phyloP scores from a whole-genome alignment of 2,888 invertebrate species.

The Conchocele bisecta region DNA sequence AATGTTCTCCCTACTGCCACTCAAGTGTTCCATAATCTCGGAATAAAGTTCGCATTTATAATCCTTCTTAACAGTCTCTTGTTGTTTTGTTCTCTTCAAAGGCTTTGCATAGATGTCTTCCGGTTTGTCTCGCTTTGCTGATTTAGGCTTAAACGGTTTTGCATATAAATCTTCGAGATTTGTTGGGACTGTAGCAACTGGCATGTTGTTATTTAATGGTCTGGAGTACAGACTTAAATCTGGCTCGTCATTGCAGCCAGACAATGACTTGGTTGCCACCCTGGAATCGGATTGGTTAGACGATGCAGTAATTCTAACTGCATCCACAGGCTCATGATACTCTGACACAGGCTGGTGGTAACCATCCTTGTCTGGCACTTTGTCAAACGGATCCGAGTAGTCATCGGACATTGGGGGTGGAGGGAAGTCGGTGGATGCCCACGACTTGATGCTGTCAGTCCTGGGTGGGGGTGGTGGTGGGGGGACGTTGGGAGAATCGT shows the following conservation, averaged over 20 bases:
- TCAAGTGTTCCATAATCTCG: conserved; percentile 52
- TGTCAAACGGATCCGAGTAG: conserved; percentile 55
- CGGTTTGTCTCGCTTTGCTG: conserved; percentile 18
- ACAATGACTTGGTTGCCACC: conserved; percentile 31
- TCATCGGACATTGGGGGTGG: conserved; percentile 26
- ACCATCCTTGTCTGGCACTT: conserved; percentile 10
- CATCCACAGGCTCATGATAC: conserved; percentile 53
- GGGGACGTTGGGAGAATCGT: conserved; percentile 51
- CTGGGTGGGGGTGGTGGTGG: conserved; percentile 54
- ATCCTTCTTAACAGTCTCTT: background rate
- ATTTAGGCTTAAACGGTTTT: conserved; percentile 52
- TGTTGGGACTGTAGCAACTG: too few relatives aligned
- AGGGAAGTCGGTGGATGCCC: background rate
- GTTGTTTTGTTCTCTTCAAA: background rate
- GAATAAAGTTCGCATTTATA: conserved; percentile 28
- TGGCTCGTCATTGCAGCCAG: conserved; percentile 43
- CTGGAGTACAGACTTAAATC: conserved; percentile 47
- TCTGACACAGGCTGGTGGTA: conserved; percentile 13
- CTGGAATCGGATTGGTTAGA: conserved; percentile 22
- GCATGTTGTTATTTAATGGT: conserved; percentile 7
- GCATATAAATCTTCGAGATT: conserved; percentile 55
- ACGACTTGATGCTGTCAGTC: conserved; percentile 32
- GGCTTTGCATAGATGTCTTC: background rate
- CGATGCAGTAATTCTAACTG: conserved; percentile 18
- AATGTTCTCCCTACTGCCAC: background rate